Percentiles rank a stretch among this genome's conserved stretches.
Evolutionary conservation across 2,888 invertebrate species (phyloP).

Genomic region (Tachina grossa): DNA sequence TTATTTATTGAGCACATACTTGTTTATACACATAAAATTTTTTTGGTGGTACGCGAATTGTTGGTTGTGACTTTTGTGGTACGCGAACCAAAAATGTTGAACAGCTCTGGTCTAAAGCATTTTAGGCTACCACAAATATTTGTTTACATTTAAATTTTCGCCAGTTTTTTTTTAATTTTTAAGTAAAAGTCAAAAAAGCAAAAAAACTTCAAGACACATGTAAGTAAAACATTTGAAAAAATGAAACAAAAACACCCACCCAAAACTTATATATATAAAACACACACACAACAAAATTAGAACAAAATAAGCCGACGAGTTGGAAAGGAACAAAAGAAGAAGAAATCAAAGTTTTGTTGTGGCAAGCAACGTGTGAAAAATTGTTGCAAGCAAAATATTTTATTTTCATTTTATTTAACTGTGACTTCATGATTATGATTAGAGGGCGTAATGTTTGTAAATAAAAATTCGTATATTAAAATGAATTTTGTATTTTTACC

Average conservation of each 20-base stretch:
- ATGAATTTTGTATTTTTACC: conserved; percentile 25
- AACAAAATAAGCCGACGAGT: conserved; percentile 22
- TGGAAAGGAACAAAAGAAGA: background rate
- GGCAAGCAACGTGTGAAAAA: conserved; percentile 61
- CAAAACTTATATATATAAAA: background rate
- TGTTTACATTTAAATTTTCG: conserved; percentile 30
- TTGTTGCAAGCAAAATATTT: conserved; percentile 45
- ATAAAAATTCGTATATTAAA: conserved; percentile 23
- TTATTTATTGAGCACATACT: no score
- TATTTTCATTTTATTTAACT: background rate
- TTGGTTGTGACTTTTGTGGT: no score
- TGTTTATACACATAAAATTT: no score
- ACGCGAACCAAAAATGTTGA: no score
- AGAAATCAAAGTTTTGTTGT: conserved; percentile 32
- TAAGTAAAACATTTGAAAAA: background rate
- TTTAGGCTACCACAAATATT: conserved; percentile 34
- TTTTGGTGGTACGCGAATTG: no score
- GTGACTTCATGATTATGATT: background rate
- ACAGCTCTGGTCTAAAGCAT: no score
- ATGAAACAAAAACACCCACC: conserved; percentile 16
- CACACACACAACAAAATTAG: background rate
- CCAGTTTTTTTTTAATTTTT: background rate
- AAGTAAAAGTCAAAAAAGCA: background rate
- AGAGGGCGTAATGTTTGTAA: conserved; percentile 61
- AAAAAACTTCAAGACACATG: background rate